phyloP scores from a whole-genome alignment of 2,888 invertebrate species.

The Rotaria macrura region DNA sequence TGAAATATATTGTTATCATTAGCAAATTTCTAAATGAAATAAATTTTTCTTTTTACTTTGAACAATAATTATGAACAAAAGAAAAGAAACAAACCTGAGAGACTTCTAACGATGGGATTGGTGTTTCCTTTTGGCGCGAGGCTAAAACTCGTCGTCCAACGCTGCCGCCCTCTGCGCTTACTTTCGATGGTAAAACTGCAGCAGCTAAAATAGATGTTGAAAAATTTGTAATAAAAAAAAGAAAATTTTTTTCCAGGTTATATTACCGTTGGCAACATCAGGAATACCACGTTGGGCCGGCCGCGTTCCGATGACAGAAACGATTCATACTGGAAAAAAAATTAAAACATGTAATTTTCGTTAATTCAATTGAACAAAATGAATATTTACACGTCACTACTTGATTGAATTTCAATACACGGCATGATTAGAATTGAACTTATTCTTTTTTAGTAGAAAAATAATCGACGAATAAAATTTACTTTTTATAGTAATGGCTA shows the following conservation, averaged over 20 bases:
- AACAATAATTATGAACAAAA: neutral
- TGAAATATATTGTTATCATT: neutral
- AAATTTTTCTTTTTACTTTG: neutral
- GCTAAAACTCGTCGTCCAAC: neutral
- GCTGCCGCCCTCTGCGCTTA: constrained; percentile 22
- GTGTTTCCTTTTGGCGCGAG: neutral
- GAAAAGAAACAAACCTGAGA: neutral
- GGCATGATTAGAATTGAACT: neutral
- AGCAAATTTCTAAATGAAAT: neutral
- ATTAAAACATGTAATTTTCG: neutral
- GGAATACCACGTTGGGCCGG: neutral
- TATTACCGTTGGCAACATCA: constrained; percentile 11
- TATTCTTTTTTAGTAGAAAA: neutral
- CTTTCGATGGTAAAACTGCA: neutral
- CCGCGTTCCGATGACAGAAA: constrained; percentile 3
- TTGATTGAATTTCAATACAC: neutral
- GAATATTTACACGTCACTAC: neutral
- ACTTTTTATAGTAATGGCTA: neutral
- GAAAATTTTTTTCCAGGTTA: neutral
- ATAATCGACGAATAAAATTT: neutral
- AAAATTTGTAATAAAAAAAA: neutral
- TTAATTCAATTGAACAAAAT: neutral
- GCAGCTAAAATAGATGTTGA: neutral
- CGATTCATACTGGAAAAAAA: neutral
- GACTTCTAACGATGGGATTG: neutral